Base-by-base conservation (phyloP, 2,888 invertebrate species). In the Cordylochernes scorpioides region DNA sequence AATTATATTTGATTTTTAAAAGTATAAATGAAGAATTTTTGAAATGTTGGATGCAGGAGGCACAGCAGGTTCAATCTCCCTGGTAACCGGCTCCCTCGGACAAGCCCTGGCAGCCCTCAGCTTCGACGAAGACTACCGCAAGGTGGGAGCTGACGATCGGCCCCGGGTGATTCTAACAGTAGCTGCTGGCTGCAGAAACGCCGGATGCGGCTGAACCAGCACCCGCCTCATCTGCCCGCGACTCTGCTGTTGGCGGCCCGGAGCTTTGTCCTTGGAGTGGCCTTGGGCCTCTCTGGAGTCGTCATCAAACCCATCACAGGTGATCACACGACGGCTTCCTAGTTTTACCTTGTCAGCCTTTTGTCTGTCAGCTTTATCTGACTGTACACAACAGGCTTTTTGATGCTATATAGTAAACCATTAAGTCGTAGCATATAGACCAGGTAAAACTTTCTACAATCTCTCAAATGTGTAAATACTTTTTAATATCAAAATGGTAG, bases 181-280 rank as follows among this genome's bases (percentile, higher is more conserved):
- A 22, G 12, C 14, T 22, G 5, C 14, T 13, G 12, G 5, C 12
- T 6, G 8, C 42, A 58, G 59, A 54, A 51, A 40, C 45, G 58
- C 31, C 46, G 50, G 19, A 47, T 50, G 18, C 46, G 52, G 18
- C 42, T 58, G 39, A 53, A 53, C 31, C 48, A 49, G 32, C 46
- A 48, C 24, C 48, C 51, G 2, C 44, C 45, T 21, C 48, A 51
- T 34, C 44, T 59, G 4, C 58, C 59, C 3, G 48, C 50, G 31
- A 47, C 53, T 7, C 44, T 55, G 31, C 49, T 51, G 22, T 44
- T 52, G 34, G 62, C 62, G 48, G 73, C 82, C 31, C 84, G 74
- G 57, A 80, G 78, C 44, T 86, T 84, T 49, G 72, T 82, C 27
- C 77, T 80, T 1, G 77, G 78, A 29, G 77, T 80, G 42, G 77